Evolutionary conservation across 2,113 vertebrate species (phyloP), one percentile per base, ranked within the genome.

Genomic region (Heterotis niloticus): DNA sequence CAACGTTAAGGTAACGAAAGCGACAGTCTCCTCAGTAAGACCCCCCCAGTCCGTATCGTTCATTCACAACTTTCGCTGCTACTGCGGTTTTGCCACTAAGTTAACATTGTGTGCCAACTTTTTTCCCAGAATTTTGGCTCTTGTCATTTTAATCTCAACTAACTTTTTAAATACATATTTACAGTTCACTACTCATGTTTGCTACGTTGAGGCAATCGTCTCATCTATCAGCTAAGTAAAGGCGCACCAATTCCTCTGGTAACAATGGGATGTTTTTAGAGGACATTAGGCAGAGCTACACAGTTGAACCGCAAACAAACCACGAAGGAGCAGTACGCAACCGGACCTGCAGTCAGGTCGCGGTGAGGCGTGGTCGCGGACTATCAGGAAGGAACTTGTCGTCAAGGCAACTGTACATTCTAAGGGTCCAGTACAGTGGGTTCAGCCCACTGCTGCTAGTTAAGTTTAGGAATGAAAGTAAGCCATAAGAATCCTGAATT

Each of bases 401-500:
- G 91, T 93, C 93, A 89, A 89, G 87, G 51, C 65, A 0, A 84
- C 89, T 84, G 86, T 91, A 93, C 91, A 75, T 92, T 93, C 92
- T 93, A 90, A 89, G 56, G 91, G 91, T 44, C 51, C 62, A 87
- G 88, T 86, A 86, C n/a, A 5, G 13, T 16, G 11, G 12, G 13
- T 52, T 59, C 14, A 75, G 26, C 59, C 59, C 74, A 64, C 57
- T 23, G 56, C 74, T 26, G 62, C 59, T 87, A 79, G 85, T 80
- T 91, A 88, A 84, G 87, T 77, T 90, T 86, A 85, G 90, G 84
- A 87, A 91, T 86, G 86, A 89, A 90, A 92, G 87, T 79, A 75
- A 80, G 81, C 81, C 83, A 86, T 89, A 86, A 90, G 84, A 88
- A 90, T 90, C 81, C 92, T 95, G 92, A 92, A 96, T 95, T 95